These are phyloP conservation scores for Setophaga coronata DNA, from an alignment of 2,113 vertebrate species.

Conservation along the genomic window DNA sequence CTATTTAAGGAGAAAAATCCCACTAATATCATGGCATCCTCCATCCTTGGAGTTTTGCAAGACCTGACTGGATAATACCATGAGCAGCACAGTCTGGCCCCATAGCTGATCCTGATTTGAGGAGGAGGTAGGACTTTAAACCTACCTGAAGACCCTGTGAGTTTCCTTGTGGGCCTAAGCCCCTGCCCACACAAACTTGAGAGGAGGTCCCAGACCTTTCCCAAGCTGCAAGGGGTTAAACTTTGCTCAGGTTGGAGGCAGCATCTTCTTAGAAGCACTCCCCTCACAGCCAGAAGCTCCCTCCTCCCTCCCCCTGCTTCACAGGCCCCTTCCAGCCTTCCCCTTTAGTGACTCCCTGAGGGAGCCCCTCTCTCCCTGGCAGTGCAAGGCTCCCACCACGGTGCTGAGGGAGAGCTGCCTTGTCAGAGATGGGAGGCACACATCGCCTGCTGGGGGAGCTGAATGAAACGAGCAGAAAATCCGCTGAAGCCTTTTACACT, in stretches of 20 bases:
- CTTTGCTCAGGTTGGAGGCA: neutral
- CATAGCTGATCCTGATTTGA: neutral
- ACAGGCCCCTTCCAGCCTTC: neutral
- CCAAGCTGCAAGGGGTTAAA: neutral
- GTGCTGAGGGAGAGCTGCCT: neutral
- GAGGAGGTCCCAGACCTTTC: neutral
- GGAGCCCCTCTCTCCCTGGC: neutral
- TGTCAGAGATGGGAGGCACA: rapidly evolving
- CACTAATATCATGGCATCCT: neutral
- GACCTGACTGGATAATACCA: neutral
- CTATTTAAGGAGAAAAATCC: neutral
- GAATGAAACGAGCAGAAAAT: neutral
- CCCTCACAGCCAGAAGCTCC: neutral
- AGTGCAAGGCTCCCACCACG: rapidly evolving
- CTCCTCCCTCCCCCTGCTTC: neutral
- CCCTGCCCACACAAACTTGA: neutral
- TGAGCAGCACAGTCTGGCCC: neutral
- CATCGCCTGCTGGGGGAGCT: neutral
- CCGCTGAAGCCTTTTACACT: neutral
- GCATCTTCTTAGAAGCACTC: neutral
- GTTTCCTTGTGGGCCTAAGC: neutral
- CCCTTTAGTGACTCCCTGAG: neutral
- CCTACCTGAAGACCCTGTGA: neutral
- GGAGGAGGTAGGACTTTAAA: neutral
- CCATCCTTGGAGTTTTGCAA: neutral